Conservation (phyloP, 2,113 vertebrate genomes). For the Oryzias celebensis region DNA sequence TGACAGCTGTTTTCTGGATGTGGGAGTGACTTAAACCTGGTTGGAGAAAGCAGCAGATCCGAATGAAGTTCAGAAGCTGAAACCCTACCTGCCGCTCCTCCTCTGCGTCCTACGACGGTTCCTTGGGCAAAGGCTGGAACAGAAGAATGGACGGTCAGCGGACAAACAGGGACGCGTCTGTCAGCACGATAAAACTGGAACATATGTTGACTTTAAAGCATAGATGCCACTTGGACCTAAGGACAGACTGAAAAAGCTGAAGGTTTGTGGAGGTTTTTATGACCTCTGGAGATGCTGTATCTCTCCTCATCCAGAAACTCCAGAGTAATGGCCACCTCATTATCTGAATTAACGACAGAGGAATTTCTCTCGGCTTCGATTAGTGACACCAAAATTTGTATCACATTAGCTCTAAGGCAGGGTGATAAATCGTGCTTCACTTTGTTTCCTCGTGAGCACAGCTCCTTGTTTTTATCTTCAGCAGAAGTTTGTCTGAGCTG, state of each 20-base stretch:
- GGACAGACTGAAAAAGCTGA: slow-evolving; percentile 32
- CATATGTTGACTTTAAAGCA: slow-evolving; percentile 61
- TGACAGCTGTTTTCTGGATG: no score
- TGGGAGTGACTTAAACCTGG: no score
- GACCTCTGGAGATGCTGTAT: slow-evolving; percentile 37
- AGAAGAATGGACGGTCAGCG: slow-evolving; percentile 50
- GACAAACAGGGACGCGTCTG: slow-evolving; percentile 25
- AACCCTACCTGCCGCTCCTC: slow-evolving; percentile 52
- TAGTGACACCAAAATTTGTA: slow-evolving; percentile 25
- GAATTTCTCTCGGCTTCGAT: slow-evolving; percentile 35
- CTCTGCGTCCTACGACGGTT: slow-evolving; percentile 77
- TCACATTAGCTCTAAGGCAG: slow-evolving; percentile 25
- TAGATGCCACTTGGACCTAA: slow-evolving; percentile 58
- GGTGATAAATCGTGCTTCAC: slow-evolving; percentile 38
- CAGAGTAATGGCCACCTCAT: slow-evolving; percentile 48
- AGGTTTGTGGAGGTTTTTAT: slow-evolving; percentile 52
- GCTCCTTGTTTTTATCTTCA: slow-evolving; percentile 17
- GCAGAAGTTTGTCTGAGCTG: not conserved
- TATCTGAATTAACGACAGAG: slow-evolving; percentile 38
- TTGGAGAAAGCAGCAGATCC: no score
- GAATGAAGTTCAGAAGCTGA: slow-evolving; percentile 9
- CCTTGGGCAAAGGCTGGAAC: slow-evolving; percentile 81
- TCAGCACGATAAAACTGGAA: slow-evolving; percentile 29
- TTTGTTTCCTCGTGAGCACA: slow-evolving; percentile 46
- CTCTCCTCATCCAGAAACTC: slow-evolving; percentile 47